Evolutionary conservation across 2,888 invertebrate genomes (phyloP).

Genomic region (Ctena decussata): DNA sequence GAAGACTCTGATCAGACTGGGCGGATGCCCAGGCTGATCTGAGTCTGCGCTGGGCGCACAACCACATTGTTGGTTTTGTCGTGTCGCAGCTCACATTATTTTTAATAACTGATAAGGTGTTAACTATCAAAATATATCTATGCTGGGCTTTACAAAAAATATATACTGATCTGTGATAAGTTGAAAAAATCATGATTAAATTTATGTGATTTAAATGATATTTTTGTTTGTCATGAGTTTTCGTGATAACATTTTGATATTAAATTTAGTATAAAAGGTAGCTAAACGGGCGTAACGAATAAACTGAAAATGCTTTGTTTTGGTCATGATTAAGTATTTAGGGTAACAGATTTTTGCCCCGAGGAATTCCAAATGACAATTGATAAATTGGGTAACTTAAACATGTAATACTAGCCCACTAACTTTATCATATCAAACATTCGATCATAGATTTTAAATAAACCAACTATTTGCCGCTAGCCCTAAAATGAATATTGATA

Average conservation of each 20-base stretch:
- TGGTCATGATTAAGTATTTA: not conserved
- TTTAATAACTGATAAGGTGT: conserved; percentile 58
- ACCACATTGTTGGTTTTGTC: too few species aligned
- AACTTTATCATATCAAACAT: conserved; percentile 1
- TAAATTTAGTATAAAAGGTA: not conserved
- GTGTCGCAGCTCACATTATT: conserved; percentile 14
- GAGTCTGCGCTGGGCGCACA: too few species aligned
- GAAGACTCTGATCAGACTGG: too few species aligned
- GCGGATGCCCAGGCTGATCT: too few species aligned
- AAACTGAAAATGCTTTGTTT: not conserved
- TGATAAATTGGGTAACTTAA: conserved; percentile 2
- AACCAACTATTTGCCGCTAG: conserved; percentile 14
- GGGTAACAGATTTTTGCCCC: not conserved
- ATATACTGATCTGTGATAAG: not conserved
- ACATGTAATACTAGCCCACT: conserved; percentile 1
- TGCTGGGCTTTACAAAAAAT: not conserved
- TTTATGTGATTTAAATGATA: not conserved
- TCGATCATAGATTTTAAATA: conserved; percentile 2
- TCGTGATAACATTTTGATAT: not conserved
- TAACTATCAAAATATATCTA: conserved; percentile 3
- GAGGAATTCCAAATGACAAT: not conserved
- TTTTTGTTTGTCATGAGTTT: not conserved
- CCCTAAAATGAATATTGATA: not conserved
- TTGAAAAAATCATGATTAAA: not conserved
- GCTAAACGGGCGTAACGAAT: not conserved